Evolutionary conservation across 2,888 invertebrate genomes (phyloP), one percentile per base, ranked within the genome.

Genomic region (Aphelenchoides bicaudatus): DNA sequence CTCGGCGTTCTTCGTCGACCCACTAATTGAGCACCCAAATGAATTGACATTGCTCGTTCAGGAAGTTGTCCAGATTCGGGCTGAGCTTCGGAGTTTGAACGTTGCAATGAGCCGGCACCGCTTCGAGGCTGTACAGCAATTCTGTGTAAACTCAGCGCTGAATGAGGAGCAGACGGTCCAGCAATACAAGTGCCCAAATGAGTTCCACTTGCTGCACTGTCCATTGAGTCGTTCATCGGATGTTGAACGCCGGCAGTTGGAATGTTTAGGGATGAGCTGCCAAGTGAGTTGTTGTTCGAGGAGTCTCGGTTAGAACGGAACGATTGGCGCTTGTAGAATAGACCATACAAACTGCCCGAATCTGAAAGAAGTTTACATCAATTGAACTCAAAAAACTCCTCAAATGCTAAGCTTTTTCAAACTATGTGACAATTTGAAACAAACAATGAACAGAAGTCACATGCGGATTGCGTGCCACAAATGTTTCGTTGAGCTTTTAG

Each of bases 1-100:
- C 43, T 19, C 10, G 43, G 16, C 6, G 21, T 25, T 10, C 10
- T n/a, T n/a, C 21, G 25, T 8, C 43, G 43, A 6, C 43, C 21
- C 6, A 6, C 10, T 19, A 19, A 25, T n/a, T 10, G n/a, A 34
- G 10, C 34, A n/a, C 34, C 34, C 10, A n/a, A 34, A n/a, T 34
- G 34, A 34, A 34, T 10, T 10, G 10, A 10, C 43, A 43, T 43
- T 8, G 16, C 16, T 19, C 16, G 16, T n/a, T 10, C 43, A 8
- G 43, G 43, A 10, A 43, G 10, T 8, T 43, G 10, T n/a, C 25
- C 21, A 6, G 10, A 8, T n/a, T 51, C 52, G 2, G 52, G 37
- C 27, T 64, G 63, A 4, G 62, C 62, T 31, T 62, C 62, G n/a
- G 62, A 62, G 19, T 63, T 51, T 13, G 62, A 62, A n/a, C 62